Conservation (phyloP, 1,140 invertebrate species). For the Nilaparvata lugens region DNA sequence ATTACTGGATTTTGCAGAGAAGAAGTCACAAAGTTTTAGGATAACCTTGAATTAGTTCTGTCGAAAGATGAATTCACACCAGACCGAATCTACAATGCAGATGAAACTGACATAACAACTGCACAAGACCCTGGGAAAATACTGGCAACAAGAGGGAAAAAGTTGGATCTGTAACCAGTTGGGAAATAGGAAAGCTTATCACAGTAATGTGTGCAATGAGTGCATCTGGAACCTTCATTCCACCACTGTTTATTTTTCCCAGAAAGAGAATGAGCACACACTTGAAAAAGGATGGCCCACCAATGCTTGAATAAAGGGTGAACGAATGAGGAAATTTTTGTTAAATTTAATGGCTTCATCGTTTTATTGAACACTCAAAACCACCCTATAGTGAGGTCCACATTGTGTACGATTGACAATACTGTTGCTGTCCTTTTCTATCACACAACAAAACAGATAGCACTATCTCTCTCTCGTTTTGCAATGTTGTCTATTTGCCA, state of each 20-base stretch:
- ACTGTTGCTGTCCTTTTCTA: no score
- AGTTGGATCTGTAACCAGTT: conserved; percentile 21
- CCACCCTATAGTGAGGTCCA: no score
- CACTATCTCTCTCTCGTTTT: no score
- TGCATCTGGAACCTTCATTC: conserved; percentile 29
- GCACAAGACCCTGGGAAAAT: conserved; percentile 29
- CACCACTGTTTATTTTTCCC: conserved; percentile 36
- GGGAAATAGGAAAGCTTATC: conserved; percentile 30
- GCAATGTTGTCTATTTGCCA: no score
- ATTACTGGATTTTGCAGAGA: conserved; percentile 15
- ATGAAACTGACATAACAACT: conserved; percentile 35
- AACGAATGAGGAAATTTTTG: conserved; percentile 30
- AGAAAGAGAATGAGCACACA: conserved; percentile 22
- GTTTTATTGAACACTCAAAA: conserved; percentile 21
- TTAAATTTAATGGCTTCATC: conserved; percentile 28
- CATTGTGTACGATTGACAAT: no score
- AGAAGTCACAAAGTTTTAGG: conserved; percentile 28
- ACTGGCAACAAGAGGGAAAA: conserved; percentile 10
- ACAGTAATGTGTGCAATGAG: conserved; percentile 29
- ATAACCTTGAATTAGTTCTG: conserved; percentile 25
- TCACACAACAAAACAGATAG: no score
- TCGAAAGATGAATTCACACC: conserved; percentile 28
- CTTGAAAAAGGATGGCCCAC: conserved; percentile 29
- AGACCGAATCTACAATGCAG: conserved; percentile 32
- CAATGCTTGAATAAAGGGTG: conserved; percentile 32